Conservation (phyloP, 2,888 invertebrate species). For the Papilio protenor region DNA sequence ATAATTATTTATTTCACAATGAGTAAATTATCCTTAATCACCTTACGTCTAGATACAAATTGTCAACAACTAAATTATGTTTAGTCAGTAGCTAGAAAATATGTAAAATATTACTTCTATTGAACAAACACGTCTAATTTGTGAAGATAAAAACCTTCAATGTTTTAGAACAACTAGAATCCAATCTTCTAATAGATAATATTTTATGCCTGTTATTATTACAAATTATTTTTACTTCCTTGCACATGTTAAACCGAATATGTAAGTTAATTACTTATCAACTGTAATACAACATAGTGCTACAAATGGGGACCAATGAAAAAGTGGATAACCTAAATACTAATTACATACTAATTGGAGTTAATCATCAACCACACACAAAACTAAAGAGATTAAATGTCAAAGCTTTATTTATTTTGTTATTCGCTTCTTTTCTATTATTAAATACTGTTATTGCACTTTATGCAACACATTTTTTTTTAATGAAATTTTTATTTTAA, state of each 20-base stretch:
- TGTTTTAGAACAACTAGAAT: too few species aligned
- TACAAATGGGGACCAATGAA: background rate
- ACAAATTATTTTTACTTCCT: background rate
- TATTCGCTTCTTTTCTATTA: conserved; percentile 27
- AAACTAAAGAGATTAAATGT: conserved; percentile 18
- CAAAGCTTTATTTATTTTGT: conserved; percentile 5
- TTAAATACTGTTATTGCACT: conserved; percentile 28
- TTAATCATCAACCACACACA: conserved; percentile 24
- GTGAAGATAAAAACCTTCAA: background rate
- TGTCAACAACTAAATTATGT: conserved; percentile 15
- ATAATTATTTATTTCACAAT: conserved; percentile 20
- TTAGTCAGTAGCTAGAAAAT: background rate
- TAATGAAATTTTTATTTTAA: background rate
- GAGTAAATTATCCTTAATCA: conserved; percentile 13
- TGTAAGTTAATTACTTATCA: background rate
- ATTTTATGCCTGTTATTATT: background rate
- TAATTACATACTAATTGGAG: conserved; percentile 4
- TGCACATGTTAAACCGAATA: background rate
- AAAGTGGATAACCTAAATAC: background rate
- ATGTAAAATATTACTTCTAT: background rate
- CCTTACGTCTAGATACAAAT: conserved; percentile 35
- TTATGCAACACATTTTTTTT: background rate
- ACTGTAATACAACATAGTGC: background rate
- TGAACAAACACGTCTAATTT: background rate
- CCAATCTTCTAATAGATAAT: background rate